Conservation (phyloP, 2,797 vertebrate species). For the Pangasius krempfi region DNA sequence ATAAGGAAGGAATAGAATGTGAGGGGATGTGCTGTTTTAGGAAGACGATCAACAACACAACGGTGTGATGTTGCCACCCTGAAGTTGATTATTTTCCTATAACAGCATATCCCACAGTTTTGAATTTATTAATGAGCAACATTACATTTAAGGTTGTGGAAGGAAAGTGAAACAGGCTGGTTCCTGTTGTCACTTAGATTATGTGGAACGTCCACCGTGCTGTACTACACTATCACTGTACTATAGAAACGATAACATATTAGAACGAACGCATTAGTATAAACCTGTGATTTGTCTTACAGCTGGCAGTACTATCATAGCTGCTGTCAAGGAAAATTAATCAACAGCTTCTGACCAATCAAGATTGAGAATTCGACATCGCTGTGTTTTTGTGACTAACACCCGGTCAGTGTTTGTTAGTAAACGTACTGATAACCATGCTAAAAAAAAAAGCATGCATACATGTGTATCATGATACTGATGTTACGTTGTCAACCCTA, state of each 20-base stretch:
- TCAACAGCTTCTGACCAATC: not conserved
- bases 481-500: not conserved
- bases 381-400: not conserved
- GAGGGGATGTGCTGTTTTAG: not conserved
- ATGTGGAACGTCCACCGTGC: not conserved
- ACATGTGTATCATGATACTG: not conserved
- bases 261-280: not conserved
- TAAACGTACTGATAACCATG: not conserved
- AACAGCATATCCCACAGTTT: not conserved
- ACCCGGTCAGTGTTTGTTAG: not conserved
- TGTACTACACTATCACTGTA: not conserved
- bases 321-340: not conserved
- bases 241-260: not conserved
- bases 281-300: not conserved
- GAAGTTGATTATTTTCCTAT: not conserved
- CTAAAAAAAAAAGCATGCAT: not conserved
- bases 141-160: not conserved
- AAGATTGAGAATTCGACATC: not conserved
- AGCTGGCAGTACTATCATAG: no score
- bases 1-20: not conserved
- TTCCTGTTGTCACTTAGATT: not conserved
- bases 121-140: not conserved
- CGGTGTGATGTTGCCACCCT: not conserved
- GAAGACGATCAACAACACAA: no score
- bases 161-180: not conserved